Percentiles rank a stretch among this genome's conserved stretches.
phyloP scores from a whole-genome alignment of 2,797 vertebrate species.

The Schizopygopsis pylzovi region DNA sequence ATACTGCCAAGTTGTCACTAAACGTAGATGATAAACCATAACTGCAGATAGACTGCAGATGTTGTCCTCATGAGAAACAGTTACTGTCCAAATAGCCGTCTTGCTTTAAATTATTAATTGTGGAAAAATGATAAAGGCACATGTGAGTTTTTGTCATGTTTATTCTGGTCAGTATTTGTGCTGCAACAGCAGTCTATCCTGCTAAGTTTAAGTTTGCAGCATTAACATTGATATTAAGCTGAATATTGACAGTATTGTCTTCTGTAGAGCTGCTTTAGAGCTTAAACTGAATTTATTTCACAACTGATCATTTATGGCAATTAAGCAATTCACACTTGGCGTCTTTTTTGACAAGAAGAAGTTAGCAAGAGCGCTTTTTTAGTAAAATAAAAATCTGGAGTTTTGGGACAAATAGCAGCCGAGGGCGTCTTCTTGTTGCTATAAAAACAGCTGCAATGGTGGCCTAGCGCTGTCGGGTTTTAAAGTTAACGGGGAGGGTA shows the following conservation, averaged over 20 bases:
- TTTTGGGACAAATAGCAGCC: no score
- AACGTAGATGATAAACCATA: neutral
- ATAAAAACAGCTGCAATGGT: no score
- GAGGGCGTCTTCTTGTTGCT: no score
- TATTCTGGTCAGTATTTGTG: neutral
- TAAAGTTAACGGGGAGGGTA: no score
- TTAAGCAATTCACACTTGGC: no score
- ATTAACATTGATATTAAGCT: no score
- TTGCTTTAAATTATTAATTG: neutral
- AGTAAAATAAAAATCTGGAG: no score
- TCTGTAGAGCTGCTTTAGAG: neutral
- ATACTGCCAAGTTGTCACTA: neutral
- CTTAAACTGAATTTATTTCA: neutral
- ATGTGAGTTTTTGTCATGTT: neutral
- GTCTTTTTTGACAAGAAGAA: no score
- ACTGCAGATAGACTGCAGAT: neutral
- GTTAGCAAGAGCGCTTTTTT: no score
- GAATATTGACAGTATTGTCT: neutral
- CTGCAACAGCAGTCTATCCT: neutral
- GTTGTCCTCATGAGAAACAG: neutral
- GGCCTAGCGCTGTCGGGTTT: no score
- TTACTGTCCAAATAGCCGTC: neutral
- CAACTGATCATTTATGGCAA: no score
- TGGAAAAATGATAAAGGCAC: neutral
- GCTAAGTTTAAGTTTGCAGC: neutral